Base-by-base conservation (phyloP, 2,797 vertebrate genomes). In the Threskiornis aethiopicus region DNA sequence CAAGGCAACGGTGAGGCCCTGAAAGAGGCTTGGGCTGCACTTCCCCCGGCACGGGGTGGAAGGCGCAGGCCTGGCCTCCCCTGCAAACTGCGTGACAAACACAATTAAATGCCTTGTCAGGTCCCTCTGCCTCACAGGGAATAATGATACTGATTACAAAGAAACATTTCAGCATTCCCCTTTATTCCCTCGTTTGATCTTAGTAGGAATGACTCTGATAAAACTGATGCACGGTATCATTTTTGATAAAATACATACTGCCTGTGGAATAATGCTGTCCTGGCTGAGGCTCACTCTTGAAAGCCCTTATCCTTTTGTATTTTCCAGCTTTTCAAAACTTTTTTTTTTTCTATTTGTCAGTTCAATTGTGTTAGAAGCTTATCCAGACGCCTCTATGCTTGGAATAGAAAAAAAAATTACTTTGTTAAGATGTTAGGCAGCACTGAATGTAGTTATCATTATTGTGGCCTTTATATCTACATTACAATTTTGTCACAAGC, bases 391-490 rank as follows among this genome's bases (percentile, higher is more conserved):
- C 95, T 97, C 94, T 93, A 94, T 81, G 96, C 93, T 79, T 78
- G 94, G 78, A 97, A 95, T 86, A 96, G 89, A 51, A 90, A 91
- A 95, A 97, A 96, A 95, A 97, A 93, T 93, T 97, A 98, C 97
- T 98, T 98, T 97, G 97, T 98, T 98, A 98, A 98, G 97, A 98
- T 97, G 97, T 98, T 98, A 98, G 98, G 98, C 96, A 97, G 97
- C 79, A 55, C 97, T 97, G 98, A 98, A 98, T 98, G 97, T 96
- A 97, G 98, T 98, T 98, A 98, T 98, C 98, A 98, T 98, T 98
- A 98, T 98, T 98, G 97, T 98, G 98, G 97, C 96, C 97, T 98
- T 98, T 98, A 98, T 98, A 98, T 98, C 98, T 98, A 98, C 98
- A 98, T 98, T 98, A 97, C 97, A 98, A 98, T 98, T 98, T 98